phyloP scores from a whole-genome alignment of 1,140 invertebrate species.

The Diabrotica virgifera region DNA sequence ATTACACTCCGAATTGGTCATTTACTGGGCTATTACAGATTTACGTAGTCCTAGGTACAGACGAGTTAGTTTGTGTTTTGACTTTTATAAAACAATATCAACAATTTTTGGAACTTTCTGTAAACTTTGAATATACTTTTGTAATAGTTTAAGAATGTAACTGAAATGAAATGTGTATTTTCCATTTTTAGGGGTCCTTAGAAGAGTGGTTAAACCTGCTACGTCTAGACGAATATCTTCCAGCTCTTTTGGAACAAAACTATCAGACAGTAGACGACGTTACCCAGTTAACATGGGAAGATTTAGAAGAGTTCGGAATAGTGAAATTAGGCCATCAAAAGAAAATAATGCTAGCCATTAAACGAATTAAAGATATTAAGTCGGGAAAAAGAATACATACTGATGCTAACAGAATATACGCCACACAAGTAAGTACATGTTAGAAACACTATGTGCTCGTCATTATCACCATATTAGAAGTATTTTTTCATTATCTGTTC shows the following conservation, averaged over 20 bases:
- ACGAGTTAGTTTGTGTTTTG: no score
- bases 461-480: not conserved
- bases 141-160: not conserved
- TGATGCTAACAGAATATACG: slow-evolving; percentile 54
- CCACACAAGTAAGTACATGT: slow-evolving; percentile 47
- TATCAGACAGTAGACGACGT: slow-evolving; percentile 91
- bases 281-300: slow-evolving; percentile 96
- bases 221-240: slow-evolving; percentile 87
- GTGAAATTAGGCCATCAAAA: slow-evolving; percentile 95
- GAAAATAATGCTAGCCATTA: slow-evolving; percentile 95
- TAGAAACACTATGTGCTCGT: slow-evolving; percentile 20
- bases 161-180: slow-evolving; percentile 22
- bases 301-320: slow-evolving; percentile 98
- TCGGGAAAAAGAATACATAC: slow-evolving; percentile 77
- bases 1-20: no score
- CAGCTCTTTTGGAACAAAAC: slow-evolving; percentile 84
- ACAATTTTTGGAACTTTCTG: no score
- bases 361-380: slow-evolving; percentile 91
- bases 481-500: not conserved
- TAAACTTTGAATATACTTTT: not conserved
- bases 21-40: no score
- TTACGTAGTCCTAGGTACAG: no score
- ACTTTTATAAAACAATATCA: no score
- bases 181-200: slow-evolving; percentile 68
- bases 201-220: slow-evolving; percentile 92